Evolutionary conservation across 2,113 vertebrate species (phyloP).

Genomic region (Nycticorax nycticorax): DNA sequence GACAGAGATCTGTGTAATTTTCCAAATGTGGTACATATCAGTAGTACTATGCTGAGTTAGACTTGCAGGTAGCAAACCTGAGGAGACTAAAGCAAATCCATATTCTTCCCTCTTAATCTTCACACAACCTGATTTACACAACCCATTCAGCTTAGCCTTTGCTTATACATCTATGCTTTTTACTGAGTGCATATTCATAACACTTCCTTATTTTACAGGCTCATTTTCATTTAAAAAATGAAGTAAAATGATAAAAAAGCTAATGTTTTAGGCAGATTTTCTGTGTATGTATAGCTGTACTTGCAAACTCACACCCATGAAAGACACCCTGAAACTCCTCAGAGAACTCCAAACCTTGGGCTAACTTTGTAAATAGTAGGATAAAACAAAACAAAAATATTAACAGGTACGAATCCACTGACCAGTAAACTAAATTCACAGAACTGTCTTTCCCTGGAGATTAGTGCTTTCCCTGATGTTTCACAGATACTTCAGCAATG

Average conservation of each 20-base stretch:
- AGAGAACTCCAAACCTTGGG: not conserved
- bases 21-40: not conserved
- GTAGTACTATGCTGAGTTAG: not conserved
- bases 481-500: not conserved
- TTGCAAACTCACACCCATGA: not conserved
- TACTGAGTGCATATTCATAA: not conserved
- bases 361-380: not conserved
- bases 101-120: not conserved
- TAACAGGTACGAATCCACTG: not conserved
- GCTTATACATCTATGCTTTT: not conserved
- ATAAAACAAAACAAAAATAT: not conserved
- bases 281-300: not conserved
- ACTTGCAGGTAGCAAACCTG: not conserved
- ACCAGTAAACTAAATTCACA: not conserved
- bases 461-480: not conserved
- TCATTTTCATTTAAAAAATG: not conserved
- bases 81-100: not conserved
- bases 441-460: not conserved
- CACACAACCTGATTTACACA: not conserved
- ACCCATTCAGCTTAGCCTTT: not conserved
- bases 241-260: not conserved
- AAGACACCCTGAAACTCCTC: not conserved
- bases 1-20: not conserved
- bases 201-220: not conserved
- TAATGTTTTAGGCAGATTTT: not conserved